Evolutionary conservation across 2,888 invertebrate genomes (phyloP).

Genomic region (Scaptomyza polygonia): DNA sequence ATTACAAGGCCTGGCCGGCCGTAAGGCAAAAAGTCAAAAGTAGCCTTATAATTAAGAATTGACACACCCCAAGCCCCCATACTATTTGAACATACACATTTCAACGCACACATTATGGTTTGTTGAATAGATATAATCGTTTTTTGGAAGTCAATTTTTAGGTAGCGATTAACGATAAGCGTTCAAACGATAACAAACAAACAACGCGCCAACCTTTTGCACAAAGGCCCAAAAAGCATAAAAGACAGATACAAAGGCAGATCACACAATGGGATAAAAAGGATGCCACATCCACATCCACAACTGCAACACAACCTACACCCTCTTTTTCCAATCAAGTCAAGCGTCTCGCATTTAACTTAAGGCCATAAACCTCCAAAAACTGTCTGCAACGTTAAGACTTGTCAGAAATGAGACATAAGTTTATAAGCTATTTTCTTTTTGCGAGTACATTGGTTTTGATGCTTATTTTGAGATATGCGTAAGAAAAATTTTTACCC

Average conservation of each 20-base stretch:
- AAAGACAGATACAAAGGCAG: slow-evolving; percentile 42
- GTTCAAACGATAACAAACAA: slow-evolving; percentile 50
- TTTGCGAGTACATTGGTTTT: neutral
- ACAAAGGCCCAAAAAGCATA: slow-evolving; percentile 29
- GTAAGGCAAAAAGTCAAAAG: slow-evolving; percentile 28
- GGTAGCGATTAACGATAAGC: slow-evolving; percentile 60
- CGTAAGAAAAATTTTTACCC: neutral
- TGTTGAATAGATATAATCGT: slow-evolving; percentile 38
- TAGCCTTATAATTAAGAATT: slow-evolving; percentile 61
- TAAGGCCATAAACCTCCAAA: neutral
- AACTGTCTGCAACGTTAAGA: slow-evolving; percentile 15
- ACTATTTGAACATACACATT: neutral
- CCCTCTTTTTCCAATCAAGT: slow-evolving; percentile 15
- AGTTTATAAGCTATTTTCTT: neutral
- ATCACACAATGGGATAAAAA: slow-evolving; percentile 27
- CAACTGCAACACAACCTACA: neutral
- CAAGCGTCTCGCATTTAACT: slow-evolving; percentile 22
- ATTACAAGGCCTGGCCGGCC: slow-evolving; percentile 53
- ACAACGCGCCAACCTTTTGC: slow-evolving; percentile 40
- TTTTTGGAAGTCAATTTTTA: slow-evolving; percentile 69
- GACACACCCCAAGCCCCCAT: slow-evolving; percentile 4
- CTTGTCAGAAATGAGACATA: slow-evolving; percentile 21
- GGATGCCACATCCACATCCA: slow-evolving; percentile 23
- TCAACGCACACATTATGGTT: neutral
- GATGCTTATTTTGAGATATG: neutral